Base-by-base conservation (phyloP, 2,113 vertebrate species). In the Penelope pileata region DNA sequence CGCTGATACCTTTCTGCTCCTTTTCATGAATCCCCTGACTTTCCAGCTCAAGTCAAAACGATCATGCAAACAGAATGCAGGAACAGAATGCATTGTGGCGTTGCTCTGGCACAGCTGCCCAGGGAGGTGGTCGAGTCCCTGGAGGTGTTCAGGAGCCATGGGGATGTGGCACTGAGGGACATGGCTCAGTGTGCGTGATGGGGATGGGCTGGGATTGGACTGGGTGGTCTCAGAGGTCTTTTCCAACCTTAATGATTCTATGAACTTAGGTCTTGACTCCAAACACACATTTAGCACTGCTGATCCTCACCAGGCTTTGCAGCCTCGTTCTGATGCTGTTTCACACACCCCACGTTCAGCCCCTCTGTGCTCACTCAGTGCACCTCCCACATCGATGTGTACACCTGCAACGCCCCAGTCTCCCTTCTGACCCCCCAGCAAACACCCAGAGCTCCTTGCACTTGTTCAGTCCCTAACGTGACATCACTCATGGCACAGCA, bases 291-390 rank as follows among this genome's bases (percentile, higher is more conserved):
- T 59, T 72, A 76, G 34, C 53, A 13, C 8, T 48, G 47, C 7
- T 16, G 42, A 32, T 67, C n/a, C 21, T 58, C 45, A 12, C 17
- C 21, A 36, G 32, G 24, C 47, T 27, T 23, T 60, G 29, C 30
- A 48, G 75, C 62, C 21, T 67, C 6, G 2, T 36, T 92, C 13
- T 17, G 32, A 18, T 23, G 7, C 7, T 60, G 30, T 43, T 74
- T 48, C 47, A 69, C 50, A 27, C 0, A 0, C 38, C 29, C 38
- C 68, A 54, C 1, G 0, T 27, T 12, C 21, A 79, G 64, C 13
- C 15, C 34, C 26, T 1, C 0, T 19, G 40, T 30, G 12, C 24
- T 78, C n/a, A 7, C 38, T 53, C 3, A 0, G 34, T 81, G 16
- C 36, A 18, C n/a, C 29, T 88, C 43, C 12, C 32, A 1, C 2